phyloP scores from a whole-genome alignment of 2,888 invertebrate genomes.

The Aproaerema taeniolella region DNA sequence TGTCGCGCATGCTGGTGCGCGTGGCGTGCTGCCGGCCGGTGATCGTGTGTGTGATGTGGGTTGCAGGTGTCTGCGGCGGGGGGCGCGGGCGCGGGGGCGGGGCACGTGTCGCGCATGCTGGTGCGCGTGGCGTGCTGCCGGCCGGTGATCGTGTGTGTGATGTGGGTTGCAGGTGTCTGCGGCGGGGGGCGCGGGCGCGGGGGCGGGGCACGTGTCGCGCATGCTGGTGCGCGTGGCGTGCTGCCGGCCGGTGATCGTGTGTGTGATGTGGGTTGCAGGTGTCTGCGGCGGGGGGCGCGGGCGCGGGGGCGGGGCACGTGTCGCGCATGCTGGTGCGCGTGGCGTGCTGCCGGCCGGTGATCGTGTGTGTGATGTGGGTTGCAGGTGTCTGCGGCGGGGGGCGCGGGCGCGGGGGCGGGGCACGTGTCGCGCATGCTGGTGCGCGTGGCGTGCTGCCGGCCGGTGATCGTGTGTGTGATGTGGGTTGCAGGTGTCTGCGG shows the following conservation, averaged over 20 bases:
- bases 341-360: slow-evolving; percentile 81
- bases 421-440: slow-evolving; percentile 81
- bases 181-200: slow-evolving; percentile 85
- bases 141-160: slow-evolving; percentile 89
- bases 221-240: slow-evolving; percentile 74
- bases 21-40: slow-evolving; percentile 31
- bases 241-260: slow-evolving; percentile 86
- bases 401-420: slow-evolving; percentile 51
- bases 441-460: slow-evolving; percentile 72
- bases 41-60: not conserved
- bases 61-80: slow-evolving; percentile 28
- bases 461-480: slow-evolving; percentile 89
- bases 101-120: slow-evolving; percentile 80
- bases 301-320: slow-evolving; percentile 77
- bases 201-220: slow-evolving; percentile 77
- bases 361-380: too few relatives aligned
- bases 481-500: slow-evolving; percentile 27
- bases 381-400: slow-evolving; percentile 28
- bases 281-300: slow-evolving; percentile 89
- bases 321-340: slow-evolving; percentile 79
- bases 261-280: too few relatives aligned
- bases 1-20: slow-evolving; percentile 80
- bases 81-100: slow-evolving; percentile 49
- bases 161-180: slow-evolving; percentile 87
- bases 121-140: slow-evolving; percentile 66